phyloP scores from a whole-genome alignment of 2,797 vertebrate species.

The Gambusia yucatana region DNA sequence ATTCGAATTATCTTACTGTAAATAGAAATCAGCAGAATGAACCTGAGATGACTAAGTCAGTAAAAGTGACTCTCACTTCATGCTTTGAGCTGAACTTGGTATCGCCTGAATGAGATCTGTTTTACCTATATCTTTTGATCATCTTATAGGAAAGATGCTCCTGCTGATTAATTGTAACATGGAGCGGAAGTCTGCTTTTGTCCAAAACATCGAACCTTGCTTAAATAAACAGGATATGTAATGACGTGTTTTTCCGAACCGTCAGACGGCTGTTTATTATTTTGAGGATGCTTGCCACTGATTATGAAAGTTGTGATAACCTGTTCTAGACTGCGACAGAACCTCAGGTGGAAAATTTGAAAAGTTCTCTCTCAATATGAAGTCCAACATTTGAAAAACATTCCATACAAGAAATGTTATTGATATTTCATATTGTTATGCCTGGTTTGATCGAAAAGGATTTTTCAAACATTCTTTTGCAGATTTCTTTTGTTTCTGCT shows the following conservation, averaged over 20 bases:
- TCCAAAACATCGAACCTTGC: conserved; percentile 47
- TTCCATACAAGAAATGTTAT: conserved; percentile 16
- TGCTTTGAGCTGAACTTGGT: conserved; percentile 30
- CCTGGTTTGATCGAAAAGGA: not conserved
- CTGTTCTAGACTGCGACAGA: conserved; percentile 42
- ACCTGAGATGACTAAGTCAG: conserved; percentile 75
- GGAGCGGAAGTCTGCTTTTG: conserved; percentile 51
- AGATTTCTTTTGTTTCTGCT: not conserved
- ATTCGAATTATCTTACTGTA: conserved; percentile 58
- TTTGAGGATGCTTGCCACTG: conserved; percentile 64
- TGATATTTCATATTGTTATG: not conserved
- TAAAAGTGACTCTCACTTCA: conserved; percentile 76
- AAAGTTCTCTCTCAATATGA: conserved; percentile 41
- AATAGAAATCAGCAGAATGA: conserved; percentile 83
- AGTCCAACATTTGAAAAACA: conserved; percentile 26
- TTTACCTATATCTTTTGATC: conserved; percentile 35
- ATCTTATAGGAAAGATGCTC: conserved; percentile 55
- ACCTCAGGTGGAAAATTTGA: conserved; percentile 67
- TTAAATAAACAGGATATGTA: conserved; percentile 76
- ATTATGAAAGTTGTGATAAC: conserved; percentile 67
- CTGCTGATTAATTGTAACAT: conserved; percentile 52
- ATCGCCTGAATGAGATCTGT: not conserved
- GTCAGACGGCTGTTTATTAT: conserved; percentile 57
- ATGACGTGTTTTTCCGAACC: conserved; percentile 75
- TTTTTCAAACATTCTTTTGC: not conserved